Evolutionary conservation across 1,140 invertebrate species (phyloP).

Genomic region (Monomorium pharaonis): DNA sequence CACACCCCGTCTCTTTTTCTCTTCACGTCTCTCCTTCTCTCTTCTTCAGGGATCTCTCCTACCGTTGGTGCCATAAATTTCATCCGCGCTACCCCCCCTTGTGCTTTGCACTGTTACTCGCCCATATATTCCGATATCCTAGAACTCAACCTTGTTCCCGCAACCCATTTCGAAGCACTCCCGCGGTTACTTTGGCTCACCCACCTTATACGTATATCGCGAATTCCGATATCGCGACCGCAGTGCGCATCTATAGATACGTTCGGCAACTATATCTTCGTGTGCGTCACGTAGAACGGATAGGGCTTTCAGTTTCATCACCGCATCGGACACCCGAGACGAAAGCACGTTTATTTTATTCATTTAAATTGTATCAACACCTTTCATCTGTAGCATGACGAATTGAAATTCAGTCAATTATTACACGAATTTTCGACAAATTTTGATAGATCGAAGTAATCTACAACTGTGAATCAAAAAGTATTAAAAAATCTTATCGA

Average conservation of each 20-base stretch:
- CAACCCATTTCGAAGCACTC: slow-evolving; percentile 75
- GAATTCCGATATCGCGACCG: slow-evolving; percentile 72
- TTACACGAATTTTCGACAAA: background rate
- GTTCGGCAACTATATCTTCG: slow-evolving; percentile 47
- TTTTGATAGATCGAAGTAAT: background rate
- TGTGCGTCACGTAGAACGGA: slow-evolving; percentile 32
- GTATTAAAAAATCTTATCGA: background rate
- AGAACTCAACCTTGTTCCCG: slow-evolving; percentile 74
- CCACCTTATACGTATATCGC: slow-evolving; percentile 67
- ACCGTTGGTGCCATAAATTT: slow-evolving; percentile 64
- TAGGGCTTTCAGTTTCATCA: slow-evolving; percentile 50
- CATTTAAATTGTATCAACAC: background rate
- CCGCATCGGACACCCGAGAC: background rate
- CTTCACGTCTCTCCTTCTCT: background rate
- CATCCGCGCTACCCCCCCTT: slow-evolving; percentile 40
- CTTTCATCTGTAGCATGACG: background rate
- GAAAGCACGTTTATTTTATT: slow-evolving; percentile 13
- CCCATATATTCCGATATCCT: slow-evolving; percentile 73
- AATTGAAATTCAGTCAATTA: background rate
- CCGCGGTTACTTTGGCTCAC: slow-evolving; percentile 74
- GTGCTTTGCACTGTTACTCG: slow-evolving; percentile 69
- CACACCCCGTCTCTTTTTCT: background rate
- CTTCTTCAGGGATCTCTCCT: slow-evolving; percentile 26
- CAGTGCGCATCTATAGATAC: slow-evolving; percentile 47
- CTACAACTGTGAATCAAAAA: background rate